Conservation (phyloP, 1,140 invertebrate genomes). For the Philotrypesis tridentata region DNA sequence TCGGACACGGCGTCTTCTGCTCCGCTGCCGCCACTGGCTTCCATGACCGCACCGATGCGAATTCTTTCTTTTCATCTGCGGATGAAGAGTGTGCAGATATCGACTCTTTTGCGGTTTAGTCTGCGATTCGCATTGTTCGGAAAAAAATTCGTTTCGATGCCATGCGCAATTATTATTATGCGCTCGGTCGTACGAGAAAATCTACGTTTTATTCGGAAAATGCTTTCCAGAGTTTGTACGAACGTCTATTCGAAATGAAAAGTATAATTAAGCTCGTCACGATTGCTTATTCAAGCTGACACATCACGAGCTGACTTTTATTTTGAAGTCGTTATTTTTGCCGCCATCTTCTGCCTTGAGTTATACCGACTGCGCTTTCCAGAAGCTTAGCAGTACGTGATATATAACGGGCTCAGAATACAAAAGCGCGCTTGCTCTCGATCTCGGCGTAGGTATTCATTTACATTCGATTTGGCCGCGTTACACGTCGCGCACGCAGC, state of each 20-base stretch:
- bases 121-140: background rate
- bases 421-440: conserved; percentile 17
- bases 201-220: too few relatives aligned
- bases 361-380: background rate
- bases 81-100: too few relatives aligned
- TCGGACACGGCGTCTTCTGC: background rate
- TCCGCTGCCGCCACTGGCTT: background rate
- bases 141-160: background rate
- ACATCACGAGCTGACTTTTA: background rate
- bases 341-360: background rate
- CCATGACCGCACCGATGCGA: too few relatives aligned
- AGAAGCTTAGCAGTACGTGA: conserved; percentile 19
- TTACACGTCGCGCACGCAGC: background rate
- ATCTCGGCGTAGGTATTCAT: conserved; percentile 28
- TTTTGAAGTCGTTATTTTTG: conserved; percentile 2
- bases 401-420: conserved; percentile 28
- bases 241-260: background rate
- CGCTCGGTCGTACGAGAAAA: too few relatives aligned
- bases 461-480: conserved; percentile 41
- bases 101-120: too few relatives aligned
- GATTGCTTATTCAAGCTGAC: conserved; percentile 11
- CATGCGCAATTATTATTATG: too few relatives aligned
- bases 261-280: background rate
- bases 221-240: too few relatives aligned
- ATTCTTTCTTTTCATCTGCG: background rate